A percentile compares a stretch with the other conserved stretches of the same genome.
Evolutionary conservation across 2,797 vertebrate genomes (phyloP).

Genomic region (Lutjanus campechanus): DNA sequence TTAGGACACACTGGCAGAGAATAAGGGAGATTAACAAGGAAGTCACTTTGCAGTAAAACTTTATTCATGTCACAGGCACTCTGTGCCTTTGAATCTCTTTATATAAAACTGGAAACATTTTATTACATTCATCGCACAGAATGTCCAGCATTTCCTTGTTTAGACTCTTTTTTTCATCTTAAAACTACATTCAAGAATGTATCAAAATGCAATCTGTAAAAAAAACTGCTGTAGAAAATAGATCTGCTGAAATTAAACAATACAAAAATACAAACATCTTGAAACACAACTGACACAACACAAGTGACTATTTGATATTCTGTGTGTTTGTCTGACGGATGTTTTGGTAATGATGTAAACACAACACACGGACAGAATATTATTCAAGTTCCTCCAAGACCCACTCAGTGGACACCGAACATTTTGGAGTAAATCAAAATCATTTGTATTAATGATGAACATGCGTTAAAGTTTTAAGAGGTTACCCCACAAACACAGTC

Average conservation of each 20-base stretch:
- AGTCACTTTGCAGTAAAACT: conserved; percentile 45
- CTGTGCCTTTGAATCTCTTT: conserved; percentile 45
- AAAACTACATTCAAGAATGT: conserved; percentile 58
- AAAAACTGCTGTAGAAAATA: conserved; percentile 28
- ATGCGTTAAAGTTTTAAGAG: neutral
- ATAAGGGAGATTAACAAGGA: neutral
- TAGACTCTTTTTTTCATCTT: conserved; percentile 27
- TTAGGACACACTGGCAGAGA: neutral
- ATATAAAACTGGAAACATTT: conserved; percentile 56
- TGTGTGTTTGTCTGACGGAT: neutral
- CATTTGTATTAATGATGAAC: neutral
- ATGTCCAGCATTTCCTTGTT: conserved; percentile 82
- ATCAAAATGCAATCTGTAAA: conserved; percentile 28
- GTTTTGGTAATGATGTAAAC: conserved; percentile 13
- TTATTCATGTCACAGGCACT: conserved; percentile 62
- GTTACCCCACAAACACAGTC: neutral
- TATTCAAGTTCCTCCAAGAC: conserved; percentile 10
- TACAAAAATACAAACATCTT: conserved; percentile 54
- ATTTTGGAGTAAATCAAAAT: neutral
- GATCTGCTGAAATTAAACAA: conserved; percentile 38
- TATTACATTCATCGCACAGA: conserved; percentile 70
- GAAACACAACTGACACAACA: conserved; percentile 9
- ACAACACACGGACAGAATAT: neutral
- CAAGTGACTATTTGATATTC: neutral
- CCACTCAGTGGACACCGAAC: neutral